Evolutionary conservation across 2,113 vertebrate genomes (phyloP).

Genomic region (Poecile atricapillus): DNA sequence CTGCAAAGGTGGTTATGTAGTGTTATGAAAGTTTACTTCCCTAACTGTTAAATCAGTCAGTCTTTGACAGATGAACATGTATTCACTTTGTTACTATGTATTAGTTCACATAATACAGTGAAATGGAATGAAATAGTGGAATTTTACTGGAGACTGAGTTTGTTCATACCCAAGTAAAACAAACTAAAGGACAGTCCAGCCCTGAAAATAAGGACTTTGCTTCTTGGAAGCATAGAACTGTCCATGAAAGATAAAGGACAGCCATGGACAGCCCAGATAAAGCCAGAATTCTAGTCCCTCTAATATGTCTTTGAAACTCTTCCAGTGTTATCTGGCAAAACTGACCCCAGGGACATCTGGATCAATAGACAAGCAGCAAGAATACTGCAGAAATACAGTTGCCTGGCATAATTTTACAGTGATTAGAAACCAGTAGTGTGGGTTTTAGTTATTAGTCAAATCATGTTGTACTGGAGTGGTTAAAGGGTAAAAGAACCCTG

Average conservation of each 20-base stretch:
- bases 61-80: background rate
- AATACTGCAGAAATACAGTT: background rate
- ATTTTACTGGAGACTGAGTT: background rate
- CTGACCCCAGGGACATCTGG: background rate
- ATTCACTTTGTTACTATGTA: background rate
- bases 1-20: background rate
- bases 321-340: background rate
- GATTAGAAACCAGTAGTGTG: background rate
- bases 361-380: background rate
- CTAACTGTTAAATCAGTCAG: background rate
- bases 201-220: background rate
- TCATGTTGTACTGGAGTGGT: background rate
- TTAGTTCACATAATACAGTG: background rate
- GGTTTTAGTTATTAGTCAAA: background rate
- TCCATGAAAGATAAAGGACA: background rate
- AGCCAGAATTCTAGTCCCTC: background rate
- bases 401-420: background rate
- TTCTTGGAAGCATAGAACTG: background rate
- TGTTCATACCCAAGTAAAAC: background rate
- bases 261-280: background rate
- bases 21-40: background rate
- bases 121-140: background rate
- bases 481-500: background rate
- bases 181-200: background rate
- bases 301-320: background rate